Base-by-base conservation (phyloP, 2,888 invertebrate genomes). In the Drosophila infuscata region DNA sequence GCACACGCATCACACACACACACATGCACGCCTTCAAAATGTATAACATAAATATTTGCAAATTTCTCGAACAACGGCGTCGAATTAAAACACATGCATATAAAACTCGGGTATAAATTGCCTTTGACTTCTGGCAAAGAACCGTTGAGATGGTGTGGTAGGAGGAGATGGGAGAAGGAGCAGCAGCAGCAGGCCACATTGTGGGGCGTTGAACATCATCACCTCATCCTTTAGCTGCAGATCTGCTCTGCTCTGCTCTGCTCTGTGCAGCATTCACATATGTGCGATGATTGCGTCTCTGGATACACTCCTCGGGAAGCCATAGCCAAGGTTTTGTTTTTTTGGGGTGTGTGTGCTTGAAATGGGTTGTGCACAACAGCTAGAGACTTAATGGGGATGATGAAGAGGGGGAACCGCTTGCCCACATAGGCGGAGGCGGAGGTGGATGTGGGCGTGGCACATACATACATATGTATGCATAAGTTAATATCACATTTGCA, bases 201-300 rank as follows among this genome's bases (percentile, higher is more conserved):
- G 60, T 77, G 83, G 83, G 89, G 85, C 90, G 89, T 86, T 80
- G 68, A 59, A 73, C 72, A 83, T 89, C 85, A 89, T 64, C 85
- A 86, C 85, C 85, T 86, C 90, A 88, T 89, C 82, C 86, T 87
- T 75, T 61, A 49, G 56, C 53, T 43, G 11, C 51, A 32, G 68
- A 41, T 25, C 38, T 36, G 20, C 20, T 25, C 20, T 25, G 29
- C 38, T 43, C 53, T 4, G 20, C 46, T 54, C 36, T 54, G 25
- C 46, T 54, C 36, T 54, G 25, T 36, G 17, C 29, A 36, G 35
- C 36, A n/a, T 56, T 38, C 79, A 73, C 62, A 68, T 61, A 71
- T 53, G 78, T 72, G 72, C 56, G n/a, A 48, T 62, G 57, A 43
- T 63, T 71, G 71, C 57, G 71, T 59, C 70, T 57, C 36, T 46